Base-by-base conservation (phyloP, 1,140 invertebrate genomes). In the Drosophila kikkawai region DNA sequence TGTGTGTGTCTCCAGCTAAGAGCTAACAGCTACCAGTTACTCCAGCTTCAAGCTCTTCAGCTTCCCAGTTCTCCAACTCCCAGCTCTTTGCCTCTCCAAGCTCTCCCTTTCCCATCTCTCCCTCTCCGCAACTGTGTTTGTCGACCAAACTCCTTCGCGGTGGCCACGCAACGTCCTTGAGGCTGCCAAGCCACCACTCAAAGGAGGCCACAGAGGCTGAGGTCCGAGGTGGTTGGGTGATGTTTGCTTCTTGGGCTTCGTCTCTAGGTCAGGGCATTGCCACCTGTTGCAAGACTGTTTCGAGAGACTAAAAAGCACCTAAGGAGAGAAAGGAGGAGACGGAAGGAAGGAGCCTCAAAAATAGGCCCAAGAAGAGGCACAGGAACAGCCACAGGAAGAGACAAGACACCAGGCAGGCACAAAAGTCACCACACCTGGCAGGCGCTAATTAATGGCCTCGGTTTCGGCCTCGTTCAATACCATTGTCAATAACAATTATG, bases 161-260 rank as follows among this genome's bases (percentile, higher is more conserved):
- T 61, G 75, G 75, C 74, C 74, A 79, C 51, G 75, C 75, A 79
- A 71, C 75, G 79, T 74, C 79, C 68, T 81, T 79, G 75, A 57
- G 15, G 50, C 29, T 3, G 15, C 15, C 26, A 26, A n/a, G 15
- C 45, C 47, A 29, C 60, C 47, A 58, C 39, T 26, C 32, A 4
- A 32, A 45, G 37, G 17, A 41, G 34, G 60, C 13, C 34, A 32
- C 9, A 6, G 26, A 58, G 50, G 3, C 12, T 19, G 50, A 13
- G 32, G 9, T 32, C 26, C 26, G 9, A 15, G 26, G 37, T n/a
- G 41, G 29, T 39, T 39, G 60, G 36, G 36, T 37, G 44, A 32
- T 60, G 59, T 34, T 50, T 50, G 39, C 59, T 61, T 59, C 57
- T 42, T 29, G 37, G 11, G 41, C 32, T 58, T 29, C 58, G 19